These are phyloP conservation scores for Lobophora halterata DNA, from an alignment of 2,888 invertebrate species.

Conservation along the genomic window DNA sequence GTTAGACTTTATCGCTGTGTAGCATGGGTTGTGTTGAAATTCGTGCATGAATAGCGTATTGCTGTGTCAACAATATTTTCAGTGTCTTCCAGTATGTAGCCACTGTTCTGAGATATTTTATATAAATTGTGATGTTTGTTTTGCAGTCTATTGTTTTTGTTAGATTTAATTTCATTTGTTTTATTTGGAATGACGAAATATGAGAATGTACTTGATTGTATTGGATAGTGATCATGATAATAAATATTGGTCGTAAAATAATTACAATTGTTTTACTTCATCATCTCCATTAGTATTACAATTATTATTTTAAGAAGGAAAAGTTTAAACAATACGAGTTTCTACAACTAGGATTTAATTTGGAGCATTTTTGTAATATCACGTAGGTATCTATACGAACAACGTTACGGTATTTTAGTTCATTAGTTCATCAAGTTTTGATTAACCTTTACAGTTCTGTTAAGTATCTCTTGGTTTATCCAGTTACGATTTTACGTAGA, in stretches of 20 bases:
- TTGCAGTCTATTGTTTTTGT: constrained; percentile 66
- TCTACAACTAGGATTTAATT: no score
- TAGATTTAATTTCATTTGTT: constrained; percentile 49
- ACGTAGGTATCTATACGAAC: no score
- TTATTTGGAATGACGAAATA: constrained; percentile 68
- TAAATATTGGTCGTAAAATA: constrained; percentile 60
- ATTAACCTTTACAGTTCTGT: no score
- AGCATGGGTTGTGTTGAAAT: no score
- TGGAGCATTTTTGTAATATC: no score
- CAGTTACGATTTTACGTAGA: no score
- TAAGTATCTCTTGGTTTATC: no score
- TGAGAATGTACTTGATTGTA: constrained; percentile 71
- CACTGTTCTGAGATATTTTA: constrained; percentile 50
- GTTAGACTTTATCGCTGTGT: no score
- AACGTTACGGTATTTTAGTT: no score
- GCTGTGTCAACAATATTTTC: constrained; percentile 46
- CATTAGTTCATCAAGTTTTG: no score
- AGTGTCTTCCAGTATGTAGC: constrained; percentile 75
- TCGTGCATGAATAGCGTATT: constrained; percentile 38
- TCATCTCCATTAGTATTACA: constrained; percentile 4
- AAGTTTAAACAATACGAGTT: no score
- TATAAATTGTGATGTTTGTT: constrained; percentile 57
- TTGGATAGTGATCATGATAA: constrained; percentile 70
- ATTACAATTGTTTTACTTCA: constrained; percentile 40
- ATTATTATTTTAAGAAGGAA: no score